These are phyloP conservation scores for Scalopus aquaticus DNA, from an alignment of 2,113 vertebrate genomes.

Conservation along the genomic window DNA sequence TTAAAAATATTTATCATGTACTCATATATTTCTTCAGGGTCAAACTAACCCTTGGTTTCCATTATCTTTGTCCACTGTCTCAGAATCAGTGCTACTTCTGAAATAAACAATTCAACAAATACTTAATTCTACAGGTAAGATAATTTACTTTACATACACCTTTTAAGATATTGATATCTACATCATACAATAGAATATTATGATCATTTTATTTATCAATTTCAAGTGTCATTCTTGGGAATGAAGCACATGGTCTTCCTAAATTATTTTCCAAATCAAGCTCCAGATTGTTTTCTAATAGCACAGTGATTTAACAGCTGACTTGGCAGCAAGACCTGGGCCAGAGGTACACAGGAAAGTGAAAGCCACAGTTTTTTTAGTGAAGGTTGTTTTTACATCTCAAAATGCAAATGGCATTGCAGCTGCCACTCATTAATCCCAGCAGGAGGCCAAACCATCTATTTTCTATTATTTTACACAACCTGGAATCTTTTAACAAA, in stretches of 20 bases:
- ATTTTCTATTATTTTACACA: conserved; percentile 56
- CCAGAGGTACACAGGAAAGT: neutral
- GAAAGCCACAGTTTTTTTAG: conserved; percentile 25
- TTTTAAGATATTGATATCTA: neutral
- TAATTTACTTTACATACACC: neutral
- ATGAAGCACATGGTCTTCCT: neutral
- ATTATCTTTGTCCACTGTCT: neutral
- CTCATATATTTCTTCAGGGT: neutral
- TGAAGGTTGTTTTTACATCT: conserved; percentile 15
- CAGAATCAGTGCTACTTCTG: neutral
- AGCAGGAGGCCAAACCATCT: neutral
- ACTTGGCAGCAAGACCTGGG: conserved; percentile 46
- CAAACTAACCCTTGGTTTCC: neutral
- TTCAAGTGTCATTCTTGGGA: neutral
- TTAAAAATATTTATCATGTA: neutral
- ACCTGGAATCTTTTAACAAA: conserved; percentile 26
- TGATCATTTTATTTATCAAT: conserved; percentile 16
- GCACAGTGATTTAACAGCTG: conserved; percentile 60
- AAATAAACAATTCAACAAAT: neutral
- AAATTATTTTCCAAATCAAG: conserved; percentile 18
- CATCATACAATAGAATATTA: neutral
- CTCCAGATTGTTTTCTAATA: neutral
- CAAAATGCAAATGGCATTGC: neutral
- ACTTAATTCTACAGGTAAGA: neutral
- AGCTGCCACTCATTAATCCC: conserved; percentile 37